Evolutionary conservation across 2,888 invertebrate genomes (phyloP).

Genomic region (Cheiracanthium punctorium): DNA sequence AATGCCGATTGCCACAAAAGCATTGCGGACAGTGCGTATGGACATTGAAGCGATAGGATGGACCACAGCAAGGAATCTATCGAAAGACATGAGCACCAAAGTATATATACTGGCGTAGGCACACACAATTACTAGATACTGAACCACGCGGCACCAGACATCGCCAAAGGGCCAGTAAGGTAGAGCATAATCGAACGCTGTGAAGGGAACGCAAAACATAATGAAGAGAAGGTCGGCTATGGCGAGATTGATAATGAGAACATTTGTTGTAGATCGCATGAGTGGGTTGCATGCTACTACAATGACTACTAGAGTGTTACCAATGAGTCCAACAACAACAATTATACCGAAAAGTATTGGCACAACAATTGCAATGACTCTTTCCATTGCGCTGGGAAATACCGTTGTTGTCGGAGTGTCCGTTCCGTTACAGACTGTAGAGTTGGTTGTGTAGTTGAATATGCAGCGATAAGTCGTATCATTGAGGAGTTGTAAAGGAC

Average conservation of each 20-base stretch:
- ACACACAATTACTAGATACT: constrained; percentile 93
- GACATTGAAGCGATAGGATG: constrained; percentile 93
- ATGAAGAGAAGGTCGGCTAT: constrained; percentile 93
- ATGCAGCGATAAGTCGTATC: constrained; percentile 16
- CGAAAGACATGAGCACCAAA: constrained; percentile 93
- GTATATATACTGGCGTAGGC: constrained; percentile 96
- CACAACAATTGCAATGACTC: constrained; percentile 77
- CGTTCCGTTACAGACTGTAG: constrained; percentile 17
- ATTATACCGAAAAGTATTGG: constrained; percentile 90
- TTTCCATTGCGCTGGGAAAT: constrained; percentile 32
- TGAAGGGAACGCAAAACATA: constrained; percentile 94
- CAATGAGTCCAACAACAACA: constrained; percentile 89
- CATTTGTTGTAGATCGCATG: constrained; percentile 95
- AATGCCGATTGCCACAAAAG: constrained; percentile 85
- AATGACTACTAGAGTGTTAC: constrained; percentile 90
- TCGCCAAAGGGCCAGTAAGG: constrained; percentile 93
- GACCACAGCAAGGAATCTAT: constrained; percentile 92
- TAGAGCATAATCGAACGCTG: constrained; percentile 91
- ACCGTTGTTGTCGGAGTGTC: not conserved
- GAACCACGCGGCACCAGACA: constrained; percentile 81
- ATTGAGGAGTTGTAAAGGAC: constrained; percentile 3
- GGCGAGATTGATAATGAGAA: constrained; percentile 92
- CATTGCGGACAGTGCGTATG: constrained; percentile 87
- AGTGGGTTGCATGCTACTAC: constrained; percentile 91
- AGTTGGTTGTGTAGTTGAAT: constrained; percentile 12